Evolutionary conservation across 2,113 vertebrate genomes (phyloP).

Genomic region (Hemiprocne comata): DNA sequence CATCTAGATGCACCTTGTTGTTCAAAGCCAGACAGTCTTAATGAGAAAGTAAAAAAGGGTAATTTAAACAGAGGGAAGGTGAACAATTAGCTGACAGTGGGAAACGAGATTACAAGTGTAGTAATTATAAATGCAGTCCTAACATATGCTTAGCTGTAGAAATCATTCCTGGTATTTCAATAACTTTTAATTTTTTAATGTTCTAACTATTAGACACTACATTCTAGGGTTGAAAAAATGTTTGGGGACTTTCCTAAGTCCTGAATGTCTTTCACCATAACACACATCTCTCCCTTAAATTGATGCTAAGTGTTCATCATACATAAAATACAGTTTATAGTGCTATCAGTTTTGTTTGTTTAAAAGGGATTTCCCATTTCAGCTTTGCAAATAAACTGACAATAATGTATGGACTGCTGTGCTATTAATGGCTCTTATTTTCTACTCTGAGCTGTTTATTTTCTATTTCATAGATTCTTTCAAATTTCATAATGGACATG

Average conservation of each 20-base stretch:
- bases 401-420: background rate
- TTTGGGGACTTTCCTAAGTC: background rate
- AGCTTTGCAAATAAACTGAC: background rate
- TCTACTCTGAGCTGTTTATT: background rate
- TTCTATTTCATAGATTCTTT: background rate
- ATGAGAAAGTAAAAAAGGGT: background rate
- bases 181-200: background rate
- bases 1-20: background rate
- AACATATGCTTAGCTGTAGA: background rate
- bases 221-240: background rate
- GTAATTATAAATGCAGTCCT: background rate
- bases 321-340: background rate
- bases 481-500: background rate
- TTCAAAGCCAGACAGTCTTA: background rate
- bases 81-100: background rate
- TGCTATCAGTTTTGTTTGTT: background rate
- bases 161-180: background rate
- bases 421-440: background rate
- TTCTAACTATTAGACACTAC: background rate
- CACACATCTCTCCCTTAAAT: background rate
- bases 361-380: background rate
- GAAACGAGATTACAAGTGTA: background rate
- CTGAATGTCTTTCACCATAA: background rate
- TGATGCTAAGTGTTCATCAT: background rate
- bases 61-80: background rate